Evolutionary conservation across 2,888 invertebrate genomes (phyloP).

Genomic region (Choreutis nemorana): DNA sequence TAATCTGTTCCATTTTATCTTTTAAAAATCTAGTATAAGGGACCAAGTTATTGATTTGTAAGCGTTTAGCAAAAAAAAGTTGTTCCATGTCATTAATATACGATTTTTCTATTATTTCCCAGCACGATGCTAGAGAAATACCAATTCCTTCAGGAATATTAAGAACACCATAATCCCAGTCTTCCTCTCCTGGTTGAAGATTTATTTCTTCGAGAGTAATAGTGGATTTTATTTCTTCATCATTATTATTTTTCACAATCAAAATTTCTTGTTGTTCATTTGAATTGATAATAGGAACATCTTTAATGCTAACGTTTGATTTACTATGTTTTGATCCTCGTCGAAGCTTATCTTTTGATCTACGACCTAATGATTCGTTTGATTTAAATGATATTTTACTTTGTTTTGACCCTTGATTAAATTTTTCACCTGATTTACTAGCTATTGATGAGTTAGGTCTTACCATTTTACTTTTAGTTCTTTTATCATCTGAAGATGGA

Average conservation of each 20-base stretch:
- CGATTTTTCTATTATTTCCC: slow-evolving; percentile 56
- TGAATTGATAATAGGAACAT: slow-evolving; percentile 26
- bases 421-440: slow-evolving; percentile 32
- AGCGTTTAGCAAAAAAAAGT: slow-evolving; percentile 63
- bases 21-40: slow-evolving; percentile 65
- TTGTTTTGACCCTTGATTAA: slow-evolving; percentile 27
- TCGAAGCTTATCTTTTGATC: slow-evolving; percentile 33
- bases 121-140: slow-evolving; percentile 47
- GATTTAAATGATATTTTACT: slow-evolving; percentile 25
- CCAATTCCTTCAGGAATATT: slow-evolving; percentile 37
- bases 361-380: slow-evolving; percentile 20
- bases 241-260: too few relatives aligned
- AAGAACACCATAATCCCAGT: slow-evolving; percentile 52
- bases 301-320: slow-evolving; percentile 24
- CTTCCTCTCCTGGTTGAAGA: slow-evolving; percentile 44
- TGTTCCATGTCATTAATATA: slow-evolving; percentile 64
- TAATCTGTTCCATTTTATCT: slow-evolving; percentile 61
- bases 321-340: slow-evolving; percentile 31
- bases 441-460: slow-evolving; percentile 31
- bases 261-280: slow-evolving; percentile 17
- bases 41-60: slow-evolving; percentile 59
- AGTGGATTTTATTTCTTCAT: slow-evolving; percentile 21
- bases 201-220: slow-evolving; percentile 23
- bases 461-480: slow-evolving; percentile 37
- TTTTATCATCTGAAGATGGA: slow-evolving; percentile 35